phyloP scores from a whole-genome alignment of 2,888 invertebrate genomes.

The Hypena proboscidalis region DNA sequence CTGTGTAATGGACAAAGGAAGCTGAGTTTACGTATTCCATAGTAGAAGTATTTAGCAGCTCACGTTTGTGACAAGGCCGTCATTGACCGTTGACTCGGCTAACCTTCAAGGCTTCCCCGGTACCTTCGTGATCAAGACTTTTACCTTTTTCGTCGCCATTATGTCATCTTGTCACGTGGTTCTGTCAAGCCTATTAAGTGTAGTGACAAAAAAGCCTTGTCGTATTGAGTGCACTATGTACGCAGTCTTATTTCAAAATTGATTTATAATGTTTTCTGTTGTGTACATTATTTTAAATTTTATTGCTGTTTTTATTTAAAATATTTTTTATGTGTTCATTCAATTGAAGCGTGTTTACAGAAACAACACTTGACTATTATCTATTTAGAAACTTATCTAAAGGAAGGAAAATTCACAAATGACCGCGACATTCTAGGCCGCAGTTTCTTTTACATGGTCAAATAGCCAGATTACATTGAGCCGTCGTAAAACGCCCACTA shows the following conservation, averaged over 20 bases:
- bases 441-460: conserved; percentile 66
- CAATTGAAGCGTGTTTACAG: too few relatives aligned
- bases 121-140: conserved; percentile 41
- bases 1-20: conserved; percentile 1
- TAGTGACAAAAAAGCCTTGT: not conserved
- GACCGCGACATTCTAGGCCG: conserved; percentile 59
- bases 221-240: too few relatives aligned
- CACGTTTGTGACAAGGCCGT: conserved; percentile 55
- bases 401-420: conserved; percentile 62
- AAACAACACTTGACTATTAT: not conserved
- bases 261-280: too few relatives aligned
- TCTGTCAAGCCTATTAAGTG: not conserved
- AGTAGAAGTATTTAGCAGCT: conserved; percentile 30
- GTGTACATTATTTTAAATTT: too few relatives aligned
- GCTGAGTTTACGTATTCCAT: conserved; percentile 16
- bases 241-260: too few relatives aligned
- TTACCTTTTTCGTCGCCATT: conserved; percentile 45
- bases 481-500: conserved; percentile 19
- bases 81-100: conserved; percentile 55
- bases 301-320: too few relatives aligned
- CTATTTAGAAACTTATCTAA: conserved; percentile 35
- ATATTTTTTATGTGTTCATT: too few relatives aligned
- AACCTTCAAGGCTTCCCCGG: conserved; percentile 35
- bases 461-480: conserved; percentile 44
- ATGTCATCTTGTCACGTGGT: conserved; percentile 37